A percentile compares a stretch with the other conserved stretches of the same genome.
phyloP scores from a whole-genome alignment of 1,140 invertebrate species.

The Popillia japonica region DNA sequence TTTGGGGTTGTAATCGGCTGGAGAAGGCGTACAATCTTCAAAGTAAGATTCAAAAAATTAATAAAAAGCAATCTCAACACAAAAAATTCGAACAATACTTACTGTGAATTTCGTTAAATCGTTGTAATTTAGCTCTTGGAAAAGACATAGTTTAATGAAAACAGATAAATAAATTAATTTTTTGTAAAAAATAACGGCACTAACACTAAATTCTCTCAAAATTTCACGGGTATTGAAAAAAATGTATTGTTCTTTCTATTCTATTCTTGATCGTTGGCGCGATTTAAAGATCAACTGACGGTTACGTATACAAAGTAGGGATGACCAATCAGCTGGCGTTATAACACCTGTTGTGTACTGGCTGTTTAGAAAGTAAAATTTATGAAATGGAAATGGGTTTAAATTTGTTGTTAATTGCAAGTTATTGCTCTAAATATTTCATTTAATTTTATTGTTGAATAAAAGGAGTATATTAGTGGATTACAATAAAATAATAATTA shows the following conservation, averaged over 20 bases:
- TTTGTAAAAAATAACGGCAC: neutral
- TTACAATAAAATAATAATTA: too few relatives aligned
- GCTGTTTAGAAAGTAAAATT: too few relatives aligned
- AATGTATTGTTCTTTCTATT: neutral
- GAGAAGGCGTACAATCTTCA: slow-evolving; percentile 50
- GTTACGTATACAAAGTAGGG: neutral
- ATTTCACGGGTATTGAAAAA: neutral
- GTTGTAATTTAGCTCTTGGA: slow-evolving; percentile 57
- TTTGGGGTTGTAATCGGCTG: slow-evolving; percentile 52
- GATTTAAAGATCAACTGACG: slow-evolving; percentile 22
- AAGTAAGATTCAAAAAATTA: slow-evolving; percentile 28
- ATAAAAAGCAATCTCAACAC: neutral
- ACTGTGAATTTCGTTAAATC: slow-evolving; percentile 58
- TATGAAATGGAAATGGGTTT: too few relatives aligned
- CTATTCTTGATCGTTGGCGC: neutral
- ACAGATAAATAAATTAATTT: neutral
- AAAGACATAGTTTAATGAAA: slow-evolving; percentile 56
- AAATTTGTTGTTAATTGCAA: too few relatives aligned
- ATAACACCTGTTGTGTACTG: neutral
- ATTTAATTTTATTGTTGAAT: too few relatives aligned
- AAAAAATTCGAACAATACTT: slow-evolving; percentile 43
- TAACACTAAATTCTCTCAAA: neutral
- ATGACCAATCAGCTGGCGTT: slow-evolving; percentile 4
- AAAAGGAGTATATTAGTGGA: too few relatives aligned
- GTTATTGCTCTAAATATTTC: too few relatives aligned